Base-by-base conservation (phyloP, 2,113 vertebrate genomes). In the Progne subis region DNA sequence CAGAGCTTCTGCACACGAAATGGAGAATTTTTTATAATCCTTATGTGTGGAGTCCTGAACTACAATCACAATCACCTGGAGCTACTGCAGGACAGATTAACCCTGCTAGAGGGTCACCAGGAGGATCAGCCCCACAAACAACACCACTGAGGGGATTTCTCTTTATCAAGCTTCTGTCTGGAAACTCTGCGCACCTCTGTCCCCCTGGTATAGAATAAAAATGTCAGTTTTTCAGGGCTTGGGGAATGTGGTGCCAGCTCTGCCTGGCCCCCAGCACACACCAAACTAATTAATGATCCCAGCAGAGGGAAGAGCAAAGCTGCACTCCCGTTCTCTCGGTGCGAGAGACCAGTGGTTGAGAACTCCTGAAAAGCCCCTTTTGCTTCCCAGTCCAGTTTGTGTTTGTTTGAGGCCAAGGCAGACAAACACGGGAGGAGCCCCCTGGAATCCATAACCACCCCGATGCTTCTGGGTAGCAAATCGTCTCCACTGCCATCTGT, bases 401-500 rank as follows among this genome's bases (percentile, higher is more conserved):
- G 32, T 85, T 82, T 95, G 65, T 91, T 96, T 69, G 93, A 92
- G 63, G 61, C 64, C 24, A 43, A 94, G 74, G 71, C 84, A 94
- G 57, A 46, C 71, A 87, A 94, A 86, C 81, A 92, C 39, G 21
- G 88, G 88, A 85, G 85, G 82, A 74, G 86, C 70, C 85, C 52
- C 46, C 43, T 80, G 83, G 95, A 95, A 94, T 96, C 83, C 57
- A 81, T 72, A 94, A 93, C 74, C 91, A 88, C 69, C 79, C 85
- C 63, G 55, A 76, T 86, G 90, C 89, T 92, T 84, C 92, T 95
- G 75, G 80, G 70, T 87, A 84, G 74, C 87, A 93, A 88, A 94
- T 72, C 91, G 88, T 95, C 91, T 70, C 90, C 81, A 31, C 89
- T n/a, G 32, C 92, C 97, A 92, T 95, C 94, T 95, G 96, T 77